Base-by-base conservation (phyloP, 2,888 invertebrate species). In the Cataglyphis altisquamis region DNA sequence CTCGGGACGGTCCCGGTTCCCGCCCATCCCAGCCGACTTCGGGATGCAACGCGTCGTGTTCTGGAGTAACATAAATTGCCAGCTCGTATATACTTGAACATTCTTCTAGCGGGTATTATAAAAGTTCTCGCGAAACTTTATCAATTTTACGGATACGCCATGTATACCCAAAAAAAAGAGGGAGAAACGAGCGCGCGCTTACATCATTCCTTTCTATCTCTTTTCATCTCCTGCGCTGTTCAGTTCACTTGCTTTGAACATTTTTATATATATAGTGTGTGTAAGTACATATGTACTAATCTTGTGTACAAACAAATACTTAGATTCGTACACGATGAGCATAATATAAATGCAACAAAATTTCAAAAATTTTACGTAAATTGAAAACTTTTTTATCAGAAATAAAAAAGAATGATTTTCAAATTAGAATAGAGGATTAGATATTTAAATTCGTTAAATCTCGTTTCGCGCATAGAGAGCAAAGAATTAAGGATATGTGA, bases 61-160 rank as follows among this genome's bases (percentile, higher is more conserved):
- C 78, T 83, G 86, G 86, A 86, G 85, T 88, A 92, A 93, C 92
- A 93, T 94, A 94, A 94, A 94, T 94, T 93, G 91, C 91, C 91
- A 88, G 91, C 91, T 92, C 91, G 90, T 92, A 93, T 93, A 93
- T 92, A 92, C 92, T 92, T 90, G 91, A 92, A 92, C 90, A 93
- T 93, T 94, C 93, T 94, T 93, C 91, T 91, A 88, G 89, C 64
- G 82, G 92, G 92, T 94, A 94, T 94, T 94, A 94, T 94, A 93
- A 94, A 94, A 94, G 94, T 94, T 94, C 88, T 86, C 89, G 86
- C 87, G 90, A 94, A 94, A 94, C 94, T 94, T 94, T 94, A 94
- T 94, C 94, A 94, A 94, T 94, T 94, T 94, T 93, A 94, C 93
- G 93, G 92, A 94, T 94, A 93, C 93, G 92, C 92, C 92, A 89